Percentiles rank a stretch among this genome's conserved stretches.
These are phyloP conservation scores for Paramormyrops kingsleyae DNA, from an alignment of 2,113 vertebrate genomes.

Conservation along the genomic window DNA sequence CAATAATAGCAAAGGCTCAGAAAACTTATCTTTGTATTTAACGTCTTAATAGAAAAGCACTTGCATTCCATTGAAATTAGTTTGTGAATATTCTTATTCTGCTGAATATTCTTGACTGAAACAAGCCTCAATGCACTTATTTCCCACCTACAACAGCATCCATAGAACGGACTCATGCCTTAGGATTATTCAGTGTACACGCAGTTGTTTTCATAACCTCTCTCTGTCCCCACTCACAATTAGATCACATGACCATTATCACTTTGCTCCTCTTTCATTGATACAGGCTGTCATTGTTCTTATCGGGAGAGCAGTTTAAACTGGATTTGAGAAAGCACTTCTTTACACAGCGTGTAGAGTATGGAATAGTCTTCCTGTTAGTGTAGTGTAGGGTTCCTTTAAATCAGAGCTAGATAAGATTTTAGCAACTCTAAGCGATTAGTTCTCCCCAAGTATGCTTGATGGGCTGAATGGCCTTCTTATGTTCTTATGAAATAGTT, in stretches of 20 bases:
- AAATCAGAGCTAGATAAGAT: neutral
- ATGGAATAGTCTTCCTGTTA: neutral
- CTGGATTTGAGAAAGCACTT: neutral
- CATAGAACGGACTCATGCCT: neutral
- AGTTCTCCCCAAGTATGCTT: neutral
- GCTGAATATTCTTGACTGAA: neutral
- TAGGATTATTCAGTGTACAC: neutral
- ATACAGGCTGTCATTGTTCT: neutral
- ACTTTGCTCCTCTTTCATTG: neutral
- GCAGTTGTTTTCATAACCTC: neutral
- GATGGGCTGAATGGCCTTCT: too few species aligned
- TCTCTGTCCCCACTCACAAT: neutral
- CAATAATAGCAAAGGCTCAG: neutral
- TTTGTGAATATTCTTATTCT: neutral
- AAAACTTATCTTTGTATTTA: neutral
- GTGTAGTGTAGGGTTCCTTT: neutral
- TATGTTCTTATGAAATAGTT: neutral
- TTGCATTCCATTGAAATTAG: neutral
- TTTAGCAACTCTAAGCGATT: neutral
- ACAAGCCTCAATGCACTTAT: neutral
- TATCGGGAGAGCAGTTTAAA: neutral
- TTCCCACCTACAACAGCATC: neutral
- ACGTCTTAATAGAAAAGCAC: neutral
- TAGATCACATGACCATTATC: neutral
- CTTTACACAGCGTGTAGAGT: neutral